phyloP scores from a whole-genome alignment of 1,140 invertebrate genomes.

The Drosophila littoralis region DNA sequence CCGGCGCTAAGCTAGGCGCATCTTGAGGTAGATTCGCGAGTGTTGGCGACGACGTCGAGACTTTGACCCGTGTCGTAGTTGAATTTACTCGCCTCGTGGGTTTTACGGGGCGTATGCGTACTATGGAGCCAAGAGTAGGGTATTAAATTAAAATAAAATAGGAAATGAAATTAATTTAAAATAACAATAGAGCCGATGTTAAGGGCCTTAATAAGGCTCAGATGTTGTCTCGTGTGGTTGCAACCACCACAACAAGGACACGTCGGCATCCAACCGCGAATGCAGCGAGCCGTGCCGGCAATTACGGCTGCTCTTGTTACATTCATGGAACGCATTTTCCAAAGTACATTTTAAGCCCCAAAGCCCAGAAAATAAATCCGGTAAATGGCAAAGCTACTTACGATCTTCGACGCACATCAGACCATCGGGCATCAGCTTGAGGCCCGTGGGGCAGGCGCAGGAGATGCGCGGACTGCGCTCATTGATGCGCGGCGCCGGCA shows the following conservation, averaged over 20 bases:
- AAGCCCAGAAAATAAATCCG: constrained; percentile 91
- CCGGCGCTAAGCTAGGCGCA: constrained; percentile 42
- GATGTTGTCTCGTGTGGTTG: constrained; percentile 78
- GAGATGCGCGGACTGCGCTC: constrained; percentile 90
- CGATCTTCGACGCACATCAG: constrained; percentile 94
- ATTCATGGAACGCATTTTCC: constrained; percentile 91
- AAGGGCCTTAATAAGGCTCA: constrained; percentile 80
- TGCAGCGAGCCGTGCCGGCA: constrained; percentile 95
- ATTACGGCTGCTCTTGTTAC: constrained; percentile 78
- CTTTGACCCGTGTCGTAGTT: not conserved
- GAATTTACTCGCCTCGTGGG: constrained; percentile 4
- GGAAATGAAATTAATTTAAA: constrained; percentile 32
- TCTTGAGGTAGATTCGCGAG: constrained; percentile 49
- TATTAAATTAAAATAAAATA: constrained; percentile 9
- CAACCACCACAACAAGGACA: constrained; percentile 89
- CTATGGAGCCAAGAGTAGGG: not conserved
- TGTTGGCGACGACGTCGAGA: not conserved
- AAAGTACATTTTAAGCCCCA: constrained; percentile 86
- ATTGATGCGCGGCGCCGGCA: constrained; percentile 93
- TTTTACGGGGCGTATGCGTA: constrained; percentile 2
- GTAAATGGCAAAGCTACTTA: constrained; percentile 96
- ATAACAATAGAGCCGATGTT: constrained; percentile 29
- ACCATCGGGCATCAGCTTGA: constrained; percentile 90
- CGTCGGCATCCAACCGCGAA: constrained; percentile 85
- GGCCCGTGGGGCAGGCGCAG: constrained; percentile 94